A percentile compares a stretch with the other conserved stretches of the same genome.
phyloP scores from a whole-genome alignment of 1,140 invertebrate genomes.

The Tetragonula clypearis region DNA sequence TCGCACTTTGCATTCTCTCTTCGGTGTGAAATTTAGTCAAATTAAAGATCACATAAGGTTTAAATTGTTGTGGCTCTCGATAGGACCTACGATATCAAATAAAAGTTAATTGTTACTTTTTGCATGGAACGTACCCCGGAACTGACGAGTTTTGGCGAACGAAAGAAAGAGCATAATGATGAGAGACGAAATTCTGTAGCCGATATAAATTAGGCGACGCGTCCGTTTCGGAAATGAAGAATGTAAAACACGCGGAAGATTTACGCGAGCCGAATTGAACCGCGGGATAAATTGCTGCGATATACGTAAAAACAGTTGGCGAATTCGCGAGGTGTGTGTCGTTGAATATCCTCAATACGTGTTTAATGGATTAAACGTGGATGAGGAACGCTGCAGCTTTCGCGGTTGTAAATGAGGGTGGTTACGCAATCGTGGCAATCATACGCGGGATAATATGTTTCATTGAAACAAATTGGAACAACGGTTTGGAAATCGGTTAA shows the following conservation, averaged over 20 bases:
- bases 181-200: neutral
- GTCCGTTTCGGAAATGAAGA: slow-evolving; percentile 2
- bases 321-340: neutral
- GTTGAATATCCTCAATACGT: slow-evolving; percentile 4
- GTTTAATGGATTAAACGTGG: slow-evolving; percentile 6
- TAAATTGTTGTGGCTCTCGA: too few species aligned
- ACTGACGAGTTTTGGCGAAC: neutral
- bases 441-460: neutral
- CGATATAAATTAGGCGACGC: neutral
- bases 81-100: too few species aligned
- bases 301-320: neutral
- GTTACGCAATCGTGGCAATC: neutral
- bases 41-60: too few species aligned
- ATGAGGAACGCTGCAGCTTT: neutral
- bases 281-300: neutral
- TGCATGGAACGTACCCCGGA: too few species aligned
- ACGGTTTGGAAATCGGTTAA: neutral
- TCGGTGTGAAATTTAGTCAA: too few species aligned
- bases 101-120: too few species aligned
- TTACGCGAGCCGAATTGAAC: neutral
- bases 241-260: neutral
- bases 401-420: neutral
- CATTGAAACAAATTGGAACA: slow-evolving; percentile 1
- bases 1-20: too few species aligned
- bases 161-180: neutral